Evolutionary conservation across 2,113 vertebrate genomes (phyloP).

Genomic region (Strigops habroptila): DNA sequence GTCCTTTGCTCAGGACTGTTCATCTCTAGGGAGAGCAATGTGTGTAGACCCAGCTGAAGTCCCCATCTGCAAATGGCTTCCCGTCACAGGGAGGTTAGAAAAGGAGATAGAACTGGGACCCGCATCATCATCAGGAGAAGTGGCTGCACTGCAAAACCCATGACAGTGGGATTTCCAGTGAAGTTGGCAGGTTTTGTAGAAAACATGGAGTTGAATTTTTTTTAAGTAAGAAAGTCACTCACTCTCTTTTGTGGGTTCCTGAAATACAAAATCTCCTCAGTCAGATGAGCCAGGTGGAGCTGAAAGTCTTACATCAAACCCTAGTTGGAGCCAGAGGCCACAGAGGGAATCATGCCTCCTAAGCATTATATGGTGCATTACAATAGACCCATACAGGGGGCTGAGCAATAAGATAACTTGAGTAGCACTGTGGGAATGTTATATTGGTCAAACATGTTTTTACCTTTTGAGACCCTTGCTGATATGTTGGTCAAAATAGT

Average conservation of each 20-base stretch:
- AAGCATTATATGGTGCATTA: background rate
- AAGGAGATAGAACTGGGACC: background rate
- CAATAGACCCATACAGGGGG: background rate
- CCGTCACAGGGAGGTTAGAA: background rate
- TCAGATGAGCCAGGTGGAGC: background rate
- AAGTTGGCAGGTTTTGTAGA: background rate
- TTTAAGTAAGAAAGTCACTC: background rate
- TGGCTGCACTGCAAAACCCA: background rate
- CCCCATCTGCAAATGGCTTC: background rate
- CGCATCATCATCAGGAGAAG: background rate
- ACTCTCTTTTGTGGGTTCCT: background rate
- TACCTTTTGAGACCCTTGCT: background rate
- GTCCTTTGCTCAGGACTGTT: background rate
- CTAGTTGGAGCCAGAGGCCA: background rate
- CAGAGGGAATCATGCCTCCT: background rate
- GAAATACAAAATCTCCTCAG: background rate
- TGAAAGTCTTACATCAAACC: background rate
- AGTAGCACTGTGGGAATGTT: background rate
- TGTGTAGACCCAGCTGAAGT: background rate
- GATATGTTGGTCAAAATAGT: background rate
- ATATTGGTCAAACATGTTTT: background rate
- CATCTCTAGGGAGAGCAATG: background rate
- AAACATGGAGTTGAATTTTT: background rate
- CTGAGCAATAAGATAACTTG: background rate
- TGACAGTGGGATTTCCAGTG: background rate